Conservation (phyloP, 2,113 vertebrate species). For the Struthidea cinerea region DNA sequence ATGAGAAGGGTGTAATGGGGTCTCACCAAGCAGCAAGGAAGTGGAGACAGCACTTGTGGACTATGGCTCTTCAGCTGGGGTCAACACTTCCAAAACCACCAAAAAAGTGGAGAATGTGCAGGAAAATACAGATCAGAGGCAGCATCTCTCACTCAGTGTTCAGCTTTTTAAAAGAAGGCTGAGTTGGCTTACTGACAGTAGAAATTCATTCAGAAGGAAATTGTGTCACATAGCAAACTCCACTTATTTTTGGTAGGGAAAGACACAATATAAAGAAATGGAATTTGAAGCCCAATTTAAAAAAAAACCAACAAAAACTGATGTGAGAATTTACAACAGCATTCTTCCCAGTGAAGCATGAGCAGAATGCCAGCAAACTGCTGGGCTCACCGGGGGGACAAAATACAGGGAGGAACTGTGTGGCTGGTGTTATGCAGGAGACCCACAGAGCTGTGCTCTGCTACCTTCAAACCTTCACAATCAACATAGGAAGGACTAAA, state of each 20-base stretch:
- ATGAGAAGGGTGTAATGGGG: background rate
- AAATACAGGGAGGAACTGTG: background rate
- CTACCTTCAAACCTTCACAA: background rate
- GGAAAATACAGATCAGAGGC: background rate
- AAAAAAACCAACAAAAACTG: no score
- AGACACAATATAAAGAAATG: background rate
- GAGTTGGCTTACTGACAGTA: background rate
- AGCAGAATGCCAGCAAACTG: background rate
- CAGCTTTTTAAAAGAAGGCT: background rate
- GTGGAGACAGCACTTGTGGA: background rate
- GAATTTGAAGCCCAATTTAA: background rate
- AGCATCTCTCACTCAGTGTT: background rate
- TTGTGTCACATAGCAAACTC: rapidly evolving
- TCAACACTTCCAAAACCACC: background rate
- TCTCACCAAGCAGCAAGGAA: background rate
- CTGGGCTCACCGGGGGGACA: rapidly evolving
- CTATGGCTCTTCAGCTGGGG: background rate
- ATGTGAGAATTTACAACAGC: background rate
- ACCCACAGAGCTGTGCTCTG: background rate
- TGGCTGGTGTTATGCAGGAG: rapidly evolving
- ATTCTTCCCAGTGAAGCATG: background rate
- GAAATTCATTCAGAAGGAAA: background rate
- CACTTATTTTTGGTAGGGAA: background rate
- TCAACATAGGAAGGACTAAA: background rate
- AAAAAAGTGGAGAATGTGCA: background rate